Evolutionary conservation across 2,797 vertebrate genomes (phyloP), one percentile per base, ranked within the genome.

Genomic region (Lateolabrax maculatus): DNA sequence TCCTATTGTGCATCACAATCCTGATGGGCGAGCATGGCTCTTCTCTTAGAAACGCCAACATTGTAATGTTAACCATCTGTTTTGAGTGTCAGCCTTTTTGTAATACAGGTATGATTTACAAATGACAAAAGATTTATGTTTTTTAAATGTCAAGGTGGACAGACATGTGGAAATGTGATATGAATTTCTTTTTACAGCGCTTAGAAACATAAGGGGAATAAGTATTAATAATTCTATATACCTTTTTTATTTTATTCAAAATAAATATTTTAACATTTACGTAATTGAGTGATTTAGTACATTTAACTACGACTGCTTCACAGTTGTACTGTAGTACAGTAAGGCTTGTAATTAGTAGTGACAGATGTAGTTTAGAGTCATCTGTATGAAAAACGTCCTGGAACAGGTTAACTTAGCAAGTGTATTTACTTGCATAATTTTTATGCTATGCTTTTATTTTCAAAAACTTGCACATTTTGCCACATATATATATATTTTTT

Each of bases 51-150:
- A 86, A n/a, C 89, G 84, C n/a, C 86, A 58, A 82, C 79, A 87
- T 77, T 83, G 80, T 80, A 39, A 79, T 62, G 53, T 56, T 68
- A 63, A 76, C 90, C 80, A 86, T 72, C 83, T 84, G 81, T 85
- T 77, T 79, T 77, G 79, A 58, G 72, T 44, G 82, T 91, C 90
- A 90, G 90, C 90, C 72, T 86, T 90, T 90, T 80, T 82, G 39
- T 81, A 83, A 81, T 71, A 23, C 62, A 65, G 56, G 63, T 53
- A 57, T 43, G 29, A 53, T 58, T 70, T 69, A 39, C 44, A 74
- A 82, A 85, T 48, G 2, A 58, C 25, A 84, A 89, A 83, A 81
- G 75, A 64, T 43, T n/a, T 71, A 13, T 85, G 41, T 81, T 52
- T 75, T 67, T 5, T n/a, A 36, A 43, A 62, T 68, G 72, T 84